Evolutionary conservation across 2,888 invertebrate genomes (phyloP).

Genomic region (Onchidella celtica): DNA sequence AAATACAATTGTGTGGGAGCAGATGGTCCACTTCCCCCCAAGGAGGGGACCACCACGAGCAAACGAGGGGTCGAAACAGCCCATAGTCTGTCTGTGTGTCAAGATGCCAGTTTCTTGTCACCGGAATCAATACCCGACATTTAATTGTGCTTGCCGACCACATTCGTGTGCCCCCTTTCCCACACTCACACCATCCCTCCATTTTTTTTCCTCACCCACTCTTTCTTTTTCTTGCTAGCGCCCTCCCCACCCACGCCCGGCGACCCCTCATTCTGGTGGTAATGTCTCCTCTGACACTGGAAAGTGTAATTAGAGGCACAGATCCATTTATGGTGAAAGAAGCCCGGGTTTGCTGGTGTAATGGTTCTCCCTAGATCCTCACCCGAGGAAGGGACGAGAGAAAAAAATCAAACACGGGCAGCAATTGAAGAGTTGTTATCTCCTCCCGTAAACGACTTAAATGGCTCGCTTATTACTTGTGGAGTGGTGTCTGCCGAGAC

Average conservation of each 20-base stretch:
- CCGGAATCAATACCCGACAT: constrained; percentile 24
- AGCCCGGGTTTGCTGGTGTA: constrained; percentile 24
- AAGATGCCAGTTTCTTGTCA: constrained; percentile 29
- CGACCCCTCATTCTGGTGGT: constrained; percentile 15
- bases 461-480: constrained; percentile 35
- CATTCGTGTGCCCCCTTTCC: not conserved
- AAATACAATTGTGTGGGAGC: constrained; percentile 26
- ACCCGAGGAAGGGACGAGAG: too few relatives aligned
- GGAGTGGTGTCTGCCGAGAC: too few relatives aligned
- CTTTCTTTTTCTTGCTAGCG: not conserved
- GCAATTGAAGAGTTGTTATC: constrained; percentile 23
- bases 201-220: not conserved
- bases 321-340: constrained; percentile 25
- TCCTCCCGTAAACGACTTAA: constrained; percentile 19
- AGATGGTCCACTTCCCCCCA: constrained; percentile 22
- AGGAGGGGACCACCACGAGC: not conserved
- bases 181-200: too few relatives aligned
- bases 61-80: not conserved
- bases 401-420: constrained; percentile 30
- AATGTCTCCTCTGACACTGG: constrained; percentile 28
- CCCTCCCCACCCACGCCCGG: not conserved
- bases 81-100: not conserved
- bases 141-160: constrained; percentile 33
- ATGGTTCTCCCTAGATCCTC: constrained; percentile 35
- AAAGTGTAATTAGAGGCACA: constrained; percentile 34